Evolutionary conservation across 2,797 vertebrate species (phyloP), one percentile per base, ranked within the genome.

Genomic region (Gallinago solitaria): DNA sequence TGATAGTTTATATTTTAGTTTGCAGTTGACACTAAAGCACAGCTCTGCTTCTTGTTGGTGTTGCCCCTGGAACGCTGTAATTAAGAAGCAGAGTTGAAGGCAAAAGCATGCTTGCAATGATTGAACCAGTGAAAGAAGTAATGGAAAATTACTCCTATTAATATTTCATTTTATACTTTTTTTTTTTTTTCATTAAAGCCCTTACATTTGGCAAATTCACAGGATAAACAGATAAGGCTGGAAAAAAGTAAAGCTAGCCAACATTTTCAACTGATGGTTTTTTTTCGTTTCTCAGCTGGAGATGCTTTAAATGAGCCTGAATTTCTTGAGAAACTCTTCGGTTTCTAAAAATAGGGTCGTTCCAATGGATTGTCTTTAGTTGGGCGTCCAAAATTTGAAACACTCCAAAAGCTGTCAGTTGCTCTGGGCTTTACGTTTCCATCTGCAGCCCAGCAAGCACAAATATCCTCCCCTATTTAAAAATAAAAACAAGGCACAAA

Each of bases 231-330:
- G 83, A 76, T 84, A 82, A 93, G 48, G 12, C 68, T 87, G 80
- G 78, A 57, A 76, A 78, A 95, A 69, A 65, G 21, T 16, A 81
- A 75, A 71, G 50, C 70, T 45, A 68, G 76, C 39, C 69, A 94
- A 59, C 5, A 28, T 75, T 92, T 84, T 74, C 35, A 74, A 45
- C 41, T 16, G n/a, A 17, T 91, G 23, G 17, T 57, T 97, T 57
- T 97, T 97, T 95, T 81, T 93, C 39, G 9, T 88, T 94, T 65
- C n/a, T 95, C 63, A 90, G 53, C 90, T 88, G 54, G 59, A 89
- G 61, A 73, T 30, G 32, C n/a, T 91, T 94, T 81, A 85, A 86
- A 78, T n/a, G 35, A 94, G 48, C 32, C 47, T 73, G 65, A 76
- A 82, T 90, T 84, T 84, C 74, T 90, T 76, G 63, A 91, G 77